phyloP scores from a whole-genome alignment of 2,888 invertebrate species.

The Agrilus mali region DNA sequence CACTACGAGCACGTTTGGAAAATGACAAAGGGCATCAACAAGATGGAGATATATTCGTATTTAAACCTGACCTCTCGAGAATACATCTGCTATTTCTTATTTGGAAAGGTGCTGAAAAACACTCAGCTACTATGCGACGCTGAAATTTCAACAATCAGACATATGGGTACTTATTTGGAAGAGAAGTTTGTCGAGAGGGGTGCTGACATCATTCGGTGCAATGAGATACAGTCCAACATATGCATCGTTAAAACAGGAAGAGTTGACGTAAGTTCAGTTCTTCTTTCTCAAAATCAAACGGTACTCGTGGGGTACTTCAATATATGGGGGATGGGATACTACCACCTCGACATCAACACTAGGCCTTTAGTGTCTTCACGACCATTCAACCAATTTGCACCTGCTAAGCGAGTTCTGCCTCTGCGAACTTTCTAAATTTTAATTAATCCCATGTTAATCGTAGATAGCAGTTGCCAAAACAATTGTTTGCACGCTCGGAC shows the following conservation, averaged over 20 bases:
- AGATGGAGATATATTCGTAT: neutral
- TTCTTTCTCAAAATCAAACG: too few species aligned
- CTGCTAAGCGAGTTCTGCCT: too few species aligned
- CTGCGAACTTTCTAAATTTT: too few species aligned
- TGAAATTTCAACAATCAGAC: constrained; percentile 7
- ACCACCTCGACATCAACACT: too few species aligned
- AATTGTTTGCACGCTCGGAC: constrained; percentile 3
- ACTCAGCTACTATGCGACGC: constrained; percentile 6
- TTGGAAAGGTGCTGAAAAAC: constrained; percentile 5
- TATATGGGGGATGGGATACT: too few species aligned
- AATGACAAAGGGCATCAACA: constrained; percentile 11
- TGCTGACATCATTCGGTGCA: constrained; percentile 16
- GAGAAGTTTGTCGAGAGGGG: constrained; percentile 13
- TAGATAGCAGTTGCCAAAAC: neutral
- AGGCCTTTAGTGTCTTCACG: too few species aligned
- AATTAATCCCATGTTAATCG: too few species aligned
- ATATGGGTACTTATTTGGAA: constrained; percentile 9
- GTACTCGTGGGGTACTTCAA: too few species aligned
- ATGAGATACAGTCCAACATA: constrained; percentile 16
- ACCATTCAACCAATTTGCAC: too few species aligned
- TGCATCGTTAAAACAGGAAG: constrained; percentile 16
- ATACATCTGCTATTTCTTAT: constrained; percentile 6
- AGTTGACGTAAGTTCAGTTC: constrained; percentile 7
- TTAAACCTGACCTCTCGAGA: constrained; percentile 6
- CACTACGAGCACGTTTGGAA: constrained; percentile 17